Evolutionary conservation across 2,888 invertebrate species (phyloP).

Genomic region (Lordiphosa andalusiaca): DNA sequence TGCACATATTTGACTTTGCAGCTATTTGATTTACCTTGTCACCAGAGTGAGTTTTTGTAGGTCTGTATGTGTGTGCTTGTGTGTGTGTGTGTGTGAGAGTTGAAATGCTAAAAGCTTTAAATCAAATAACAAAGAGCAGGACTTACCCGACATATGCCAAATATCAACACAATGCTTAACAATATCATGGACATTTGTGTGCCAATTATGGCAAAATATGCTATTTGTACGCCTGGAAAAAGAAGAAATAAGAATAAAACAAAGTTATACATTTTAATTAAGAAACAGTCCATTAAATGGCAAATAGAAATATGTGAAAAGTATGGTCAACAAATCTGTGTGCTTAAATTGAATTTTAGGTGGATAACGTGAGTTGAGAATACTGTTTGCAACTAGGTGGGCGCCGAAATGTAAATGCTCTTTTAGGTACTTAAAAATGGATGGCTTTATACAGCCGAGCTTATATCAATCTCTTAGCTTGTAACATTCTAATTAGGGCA

Average conservation of each 20-base stretch:
- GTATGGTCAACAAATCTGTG: background rate
- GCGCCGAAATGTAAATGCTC: no score
- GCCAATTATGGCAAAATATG: constrained; percentile 89
- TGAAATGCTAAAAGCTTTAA: constrained; percentile 37
- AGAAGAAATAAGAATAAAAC: constrained; percentile 46
- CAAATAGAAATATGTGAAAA: background rate
- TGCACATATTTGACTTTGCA: constrained; percentile 41
- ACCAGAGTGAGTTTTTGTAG: background rate
- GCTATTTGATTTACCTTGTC: constrained; percentile 29
- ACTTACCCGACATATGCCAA: constrained; percentile 89
- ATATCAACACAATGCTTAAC: constrained; percentile 86
- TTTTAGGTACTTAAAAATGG: no score
- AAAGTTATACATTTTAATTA: background rate
- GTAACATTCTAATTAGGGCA: no score
- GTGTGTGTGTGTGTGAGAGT: constrained; percentile 5
- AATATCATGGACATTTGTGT: constrained; percentile 89
- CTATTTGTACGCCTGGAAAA: constrained; percentile 86
- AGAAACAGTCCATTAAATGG: background rate
- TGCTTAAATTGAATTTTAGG: background rate
- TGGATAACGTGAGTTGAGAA: no score
- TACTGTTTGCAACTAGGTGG: no score
- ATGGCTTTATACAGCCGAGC: no score
- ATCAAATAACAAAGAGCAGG: constrained; percentile 31
- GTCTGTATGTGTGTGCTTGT: background rate
- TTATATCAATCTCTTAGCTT: no score